Conservation (phyloP, 2,888 invertebrate species). For the Dendrolimus houi region DNA sequence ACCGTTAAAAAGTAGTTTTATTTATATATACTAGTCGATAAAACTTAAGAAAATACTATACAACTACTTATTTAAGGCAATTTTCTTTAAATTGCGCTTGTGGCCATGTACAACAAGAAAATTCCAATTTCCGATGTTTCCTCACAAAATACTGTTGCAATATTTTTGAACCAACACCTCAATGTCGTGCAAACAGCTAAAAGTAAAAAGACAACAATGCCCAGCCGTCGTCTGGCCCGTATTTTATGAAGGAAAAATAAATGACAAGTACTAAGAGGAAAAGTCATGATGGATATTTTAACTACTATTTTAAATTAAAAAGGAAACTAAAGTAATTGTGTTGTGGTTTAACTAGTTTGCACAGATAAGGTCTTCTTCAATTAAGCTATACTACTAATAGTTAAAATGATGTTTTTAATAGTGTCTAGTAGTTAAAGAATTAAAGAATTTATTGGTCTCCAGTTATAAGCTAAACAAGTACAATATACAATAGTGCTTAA, state of each 20-base stretch:
- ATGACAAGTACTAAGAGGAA: not conserved
- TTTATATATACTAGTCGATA: no score
- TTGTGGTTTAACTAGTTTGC: not conserved
- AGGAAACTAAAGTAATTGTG: not conserved
- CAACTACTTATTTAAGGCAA: no score
- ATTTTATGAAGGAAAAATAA: constrained; percentile 28
- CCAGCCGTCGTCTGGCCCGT: constrained; percentile 17
- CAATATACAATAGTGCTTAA: no score
- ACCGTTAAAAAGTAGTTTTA: no score
- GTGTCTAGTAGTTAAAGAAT: no score
- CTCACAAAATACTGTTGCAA: constrained; percentile 34
- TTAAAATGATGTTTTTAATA: no score
- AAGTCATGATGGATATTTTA: not conserved
- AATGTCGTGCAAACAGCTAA: constrained; percentile 29
- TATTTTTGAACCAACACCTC: constrained; percentile 47
- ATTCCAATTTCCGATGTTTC: constrained; percentile 28
- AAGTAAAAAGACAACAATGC: constrained; percentile 26
- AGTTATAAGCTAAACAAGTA: no score
- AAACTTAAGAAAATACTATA: no score
- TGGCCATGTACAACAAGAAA: constrained; percentile 13
- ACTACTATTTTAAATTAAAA: not conserved
- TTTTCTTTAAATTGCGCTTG: no score
- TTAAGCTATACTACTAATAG: no score
- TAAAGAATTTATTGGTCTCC: no score
- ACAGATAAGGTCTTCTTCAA: no score